Conservation (phyloP, 23 tunicate species). For the Ascidia mentula region DNA sequence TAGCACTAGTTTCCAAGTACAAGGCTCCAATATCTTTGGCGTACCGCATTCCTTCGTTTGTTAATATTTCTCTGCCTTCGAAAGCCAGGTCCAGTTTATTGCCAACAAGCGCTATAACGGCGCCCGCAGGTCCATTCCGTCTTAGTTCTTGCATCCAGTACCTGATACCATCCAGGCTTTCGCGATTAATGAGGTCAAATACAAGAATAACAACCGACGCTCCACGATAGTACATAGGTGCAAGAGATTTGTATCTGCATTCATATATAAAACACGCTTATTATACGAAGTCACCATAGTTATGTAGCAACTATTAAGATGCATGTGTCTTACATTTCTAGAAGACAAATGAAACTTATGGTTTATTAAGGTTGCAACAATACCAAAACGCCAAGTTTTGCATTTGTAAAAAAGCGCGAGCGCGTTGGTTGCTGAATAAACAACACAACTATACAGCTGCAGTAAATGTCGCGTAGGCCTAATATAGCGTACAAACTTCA, state of each 20-base stretch:
- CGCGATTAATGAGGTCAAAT: conserved; percentile 26
- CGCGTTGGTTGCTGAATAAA: too few species aligned
- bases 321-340: too few species aligned
- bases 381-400: too few species aligned
- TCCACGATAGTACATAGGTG: conserved; percentile 48
- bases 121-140: conserved; percentile 23
- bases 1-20: conserved; percentile 43
- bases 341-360: too few species aligned
- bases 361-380: too few species aligned
- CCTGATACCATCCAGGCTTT: background rate
- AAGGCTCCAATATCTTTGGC: conserved; percentile 30
- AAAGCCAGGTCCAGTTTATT: conserved; percentile 35
- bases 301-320: too few species aligned
- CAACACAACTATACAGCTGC: too few species aligned
- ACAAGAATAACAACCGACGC: conserved; percentile 44
- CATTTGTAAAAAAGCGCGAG: too few species aligned
- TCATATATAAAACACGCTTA: background rate
- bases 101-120: conserved; percentile 23
- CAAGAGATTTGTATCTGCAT: conserved; percentile 42
- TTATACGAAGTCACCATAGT: too few species aligned
- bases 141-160: conserved; percentile 37
- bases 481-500: too few species aligned
- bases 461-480: too few species aligned
- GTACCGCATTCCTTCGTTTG: conserved; percentile 24
- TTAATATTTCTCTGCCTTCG: conserved; percentile 6